Conservation (phyloP, 2,888 invertebrate species). For the Pristionchus arcanus region DNA sequence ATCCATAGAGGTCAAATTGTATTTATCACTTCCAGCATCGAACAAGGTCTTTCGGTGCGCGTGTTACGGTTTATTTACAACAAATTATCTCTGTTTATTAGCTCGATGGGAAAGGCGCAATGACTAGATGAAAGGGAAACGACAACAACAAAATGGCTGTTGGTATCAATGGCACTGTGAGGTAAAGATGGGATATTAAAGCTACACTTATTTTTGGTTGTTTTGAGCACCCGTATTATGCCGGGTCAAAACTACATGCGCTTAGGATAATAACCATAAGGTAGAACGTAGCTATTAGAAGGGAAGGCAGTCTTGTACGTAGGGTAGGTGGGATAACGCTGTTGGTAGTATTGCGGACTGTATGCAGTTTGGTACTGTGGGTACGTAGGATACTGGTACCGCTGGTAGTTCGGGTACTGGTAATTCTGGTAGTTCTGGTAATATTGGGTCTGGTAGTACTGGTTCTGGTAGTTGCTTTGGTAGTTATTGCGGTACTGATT, state of each 20-base stretch:
- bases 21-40: not conserved
- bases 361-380: not conserved
- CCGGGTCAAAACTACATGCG: not conserved
- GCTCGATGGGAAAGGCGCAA: not conserved
- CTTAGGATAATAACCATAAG: conserved; percentile 30
- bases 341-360: not conserved
- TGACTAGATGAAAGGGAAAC: too few species aligned
- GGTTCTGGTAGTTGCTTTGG: conserved; percentile 3
- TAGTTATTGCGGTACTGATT: not conserved
- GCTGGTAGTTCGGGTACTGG: conserved; percentile 3
- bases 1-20: not conserved
- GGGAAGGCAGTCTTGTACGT: not conserved
- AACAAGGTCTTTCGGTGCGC: conserved; percentile 5
- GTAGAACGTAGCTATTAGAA: not conserved
- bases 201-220: not conserved
- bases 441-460: conserved; percentile 16
- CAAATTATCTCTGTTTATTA: not conserved
- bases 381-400: not conserved
- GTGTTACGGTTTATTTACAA: not conserved
- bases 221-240: not conserved
- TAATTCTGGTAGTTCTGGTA: conserved; percentile 5
- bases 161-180: conserved; percentile 24
- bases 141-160: not conserved
- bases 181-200: not conserved
- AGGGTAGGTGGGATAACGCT: not conserved